Percentiles rank a stretch among this genome's conserved stretches.
Evolutionary conservation across 2,888 invertebrate species (phyloP).

Genomic region (Sympetrum striolatum): DNA sequence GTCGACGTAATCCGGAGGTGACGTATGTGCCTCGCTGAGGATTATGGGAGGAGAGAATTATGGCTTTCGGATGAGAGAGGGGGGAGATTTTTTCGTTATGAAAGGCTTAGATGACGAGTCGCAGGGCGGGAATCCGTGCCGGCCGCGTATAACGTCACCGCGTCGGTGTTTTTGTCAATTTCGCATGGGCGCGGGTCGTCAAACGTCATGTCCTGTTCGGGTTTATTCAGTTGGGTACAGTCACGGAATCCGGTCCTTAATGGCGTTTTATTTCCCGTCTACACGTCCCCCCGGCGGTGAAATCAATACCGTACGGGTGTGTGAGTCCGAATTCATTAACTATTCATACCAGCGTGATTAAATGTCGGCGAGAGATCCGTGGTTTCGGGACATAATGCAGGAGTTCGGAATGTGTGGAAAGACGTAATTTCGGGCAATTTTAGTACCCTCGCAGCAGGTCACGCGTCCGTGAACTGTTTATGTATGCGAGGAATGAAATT

Average conservation of each 20-base stretch:
- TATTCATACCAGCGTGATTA: not conserved
- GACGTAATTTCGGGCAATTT: too few species aligned
- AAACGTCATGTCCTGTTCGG: not conserved
- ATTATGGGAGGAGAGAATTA: slow-evolving; percentile 33
- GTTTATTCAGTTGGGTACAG: not conserved
- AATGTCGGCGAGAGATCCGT: not conserved
- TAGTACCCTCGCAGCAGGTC: too few species aligned
- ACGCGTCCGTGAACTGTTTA: too few species aligned
- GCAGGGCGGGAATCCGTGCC: not conserved
- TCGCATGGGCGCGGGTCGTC: not conserved
- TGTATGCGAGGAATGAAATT: too few species aligned
- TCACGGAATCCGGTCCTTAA: not conserved
- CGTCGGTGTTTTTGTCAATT: not conserved
- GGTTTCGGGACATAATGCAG: not conserved
- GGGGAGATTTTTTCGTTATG: not conserved
- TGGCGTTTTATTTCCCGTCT: not conserved
- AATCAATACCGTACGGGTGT: not conserved
- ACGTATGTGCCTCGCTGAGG: slow-evolving; percentile 15
- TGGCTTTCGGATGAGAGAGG: slow-evolving; percentile 27
- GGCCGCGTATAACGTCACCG: not conserved
- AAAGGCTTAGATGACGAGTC: not conserved
- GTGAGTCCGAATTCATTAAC: not conserved
- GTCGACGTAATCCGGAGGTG: slow-evolving; percentile 33
- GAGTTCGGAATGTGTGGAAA: not conserved
- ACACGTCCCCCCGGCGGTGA: not conserved